These are phyloP conservation scores for Python bivittatus DNA, from an alignment of 2,113 vertebrate species.

Conservation along the genomic window DNA sequence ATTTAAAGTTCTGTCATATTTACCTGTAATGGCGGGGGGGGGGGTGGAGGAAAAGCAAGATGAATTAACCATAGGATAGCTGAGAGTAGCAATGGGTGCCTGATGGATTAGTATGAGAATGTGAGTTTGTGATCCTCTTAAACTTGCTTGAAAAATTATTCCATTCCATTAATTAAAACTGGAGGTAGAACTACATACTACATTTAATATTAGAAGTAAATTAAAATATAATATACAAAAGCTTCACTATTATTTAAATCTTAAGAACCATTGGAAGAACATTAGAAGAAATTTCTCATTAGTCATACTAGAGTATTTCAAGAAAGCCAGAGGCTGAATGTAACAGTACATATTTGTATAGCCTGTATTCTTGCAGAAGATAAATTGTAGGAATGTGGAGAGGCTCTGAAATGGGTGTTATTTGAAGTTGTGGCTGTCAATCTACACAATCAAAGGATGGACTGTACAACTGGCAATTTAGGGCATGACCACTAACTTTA, in stretches of 20 bases:
- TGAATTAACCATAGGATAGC: neutral
- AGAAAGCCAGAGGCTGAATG: constrained; percentile 67
- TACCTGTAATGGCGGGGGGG: neutral
- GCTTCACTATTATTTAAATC: constrained; percentile 77
- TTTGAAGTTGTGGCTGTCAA: constrained; percentile 82
- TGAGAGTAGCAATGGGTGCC: neutral
- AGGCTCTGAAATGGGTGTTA: constrained; percentile 62
- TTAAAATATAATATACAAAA: constrained; percentile 63
- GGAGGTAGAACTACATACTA: constrained; percentile 44
- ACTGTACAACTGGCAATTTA: constrained; percentile 79
- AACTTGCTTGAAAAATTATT: neutral
- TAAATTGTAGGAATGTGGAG: constrained; percentile 82
- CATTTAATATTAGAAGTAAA: constrained; percentile 60
- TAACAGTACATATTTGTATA: constrained; percentile 71
- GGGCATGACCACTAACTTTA: constrained; percentile 72
- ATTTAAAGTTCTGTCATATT: constrained; percentile 19
- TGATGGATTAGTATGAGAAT: neutral
- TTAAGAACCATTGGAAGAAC: constrained; percentile 80
- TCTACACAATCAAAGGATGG: constrained; percentile 76
- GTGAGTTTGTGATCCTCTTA: neutral
- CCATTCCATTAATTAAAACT: neutral
- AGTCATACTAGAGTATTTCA: constrained; percentile 69
- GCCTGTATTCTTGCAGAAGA: constrained; percentile 76
- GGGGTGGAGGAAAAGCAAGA: neutral
- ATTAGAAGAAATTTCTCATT: constrained; percentile 66